These are phyloP conservation scores for Acrocephalus kingi DNA, from an alignment of 2,113 vertebrate species.

Conservation along the genomic window DNA sequence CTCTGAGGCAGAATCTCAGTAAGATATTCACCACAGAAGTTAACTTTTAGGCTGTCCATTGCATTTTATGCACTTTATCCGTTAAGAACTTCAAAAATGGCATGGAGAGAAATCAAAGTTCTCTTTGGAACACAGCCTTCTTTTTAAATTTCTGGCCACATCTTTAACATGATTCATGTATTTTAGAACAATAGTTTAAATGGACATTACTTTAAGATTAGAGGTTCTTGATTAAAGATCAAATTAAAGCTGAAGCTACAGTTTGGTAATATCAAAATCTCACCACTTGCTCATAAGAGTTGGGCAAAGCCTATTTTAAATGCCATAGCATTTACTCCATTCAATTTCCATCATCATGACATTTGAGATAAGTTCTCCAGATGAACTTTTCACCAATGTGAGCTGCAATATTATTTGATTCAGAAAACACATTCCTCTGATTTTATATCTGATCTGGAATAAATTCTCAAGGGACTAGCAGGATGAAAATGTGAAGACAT, in stretches of 20 bases:
- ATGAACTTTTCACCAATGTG: neutral
- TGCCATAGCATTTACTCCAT: neutral
- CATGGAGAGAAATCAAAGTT: neutral
- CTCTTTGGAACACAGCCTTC: neutral
- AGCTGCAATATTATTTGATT: neutral
- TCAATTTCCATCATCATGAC: slow-evolving; percentile 12
- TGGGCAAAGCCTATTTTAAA: neutral
- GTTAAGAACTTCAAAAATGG: neutral
- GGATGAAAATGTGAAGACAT: neutral
- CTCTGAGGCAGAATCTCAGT: neutral
- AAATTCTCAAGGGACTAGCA: neutral
- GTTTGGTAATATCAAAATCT: neutral
- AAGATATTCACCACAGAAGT: neutral
- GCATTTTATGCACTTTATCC: neutral
- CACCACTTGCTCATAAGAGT: neutral
- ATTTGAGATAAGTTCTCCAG: neutral
- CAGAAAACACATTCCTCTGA: neutral
- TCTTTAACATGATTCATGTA: neutral
- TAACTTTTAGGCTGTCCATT: neutral
- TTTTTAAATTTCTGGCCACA: neutral
- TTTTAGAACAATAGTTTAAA: neutral
- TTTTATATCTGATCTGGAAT: slow-evolving; percentile 24
- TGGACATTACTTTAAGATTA: neutral
- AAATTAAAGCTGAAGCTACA: neutral
- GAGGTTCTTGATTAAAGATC: neutral